phyloP scores from a whole-genome alignment of 2,797 vertebrate genomes.

The Loriculus beryllinus region DNA sequence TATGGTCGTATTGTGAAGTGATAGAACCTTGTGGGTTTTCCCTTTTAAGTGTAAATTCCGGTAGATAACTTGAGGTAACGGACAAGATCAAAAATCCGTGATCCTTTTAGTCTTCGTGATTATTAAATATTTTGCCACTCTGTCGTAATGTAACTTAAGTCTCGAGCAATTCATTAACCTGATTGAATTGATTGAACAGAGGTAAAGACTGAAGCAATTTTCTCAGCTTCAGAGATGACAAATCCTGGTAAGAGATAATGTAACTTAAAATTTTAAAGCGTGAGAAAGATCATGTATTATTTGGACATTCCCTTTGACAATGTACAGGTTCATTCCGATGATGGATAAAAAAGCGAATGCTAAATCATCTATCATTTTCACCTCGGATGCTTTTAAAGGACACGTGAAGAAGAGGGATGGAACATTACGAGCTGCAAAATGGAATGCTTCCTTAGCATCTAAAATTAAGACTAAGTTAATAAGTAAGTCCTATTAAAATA shows the following conservation, averaged over 20 bases:
- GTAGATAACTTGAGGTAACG: neutral
- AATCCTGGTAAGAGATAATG: neutral
- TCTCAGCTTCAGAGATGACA: neutral
- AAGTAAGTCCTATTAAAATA: conserved; percentile 68
- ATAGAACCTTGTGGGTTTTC: accelerated
- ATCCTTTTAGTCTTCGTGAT: neutral
- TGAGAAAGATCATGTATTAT: neutral
- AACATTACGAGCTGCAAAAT: conserved; percentile 57
- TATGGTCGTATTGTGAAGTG: neutral
- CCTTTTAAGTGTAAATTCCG: neutral
- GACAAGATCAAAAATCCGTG: neutral
- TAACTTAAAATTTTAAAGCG: neutral
- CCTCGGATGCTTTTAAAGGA: conserved; percentile 40
- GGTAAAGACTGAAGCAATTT: neutral
- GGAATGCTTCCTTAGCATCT: conserved; percentile 73
- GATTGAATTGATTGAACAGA: neutral
- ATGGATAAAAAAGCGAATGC: conserved; percentile 37
- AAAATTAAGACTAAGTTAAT: conserved; percentile 78
- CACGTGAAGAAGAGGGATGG: conserved; percentile 41
- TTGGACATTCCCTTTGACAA: neutral
- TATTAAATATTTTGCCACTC: neutral
- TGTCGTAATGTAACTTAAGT: neutral
- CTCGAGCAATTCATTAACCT: neutral
- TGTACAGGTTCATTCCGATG: neutral
- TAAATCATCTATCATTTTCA: neutral